Conservation (phyloP, 2,888 invertebrate genomes). For the Spisula solida region DNA sequence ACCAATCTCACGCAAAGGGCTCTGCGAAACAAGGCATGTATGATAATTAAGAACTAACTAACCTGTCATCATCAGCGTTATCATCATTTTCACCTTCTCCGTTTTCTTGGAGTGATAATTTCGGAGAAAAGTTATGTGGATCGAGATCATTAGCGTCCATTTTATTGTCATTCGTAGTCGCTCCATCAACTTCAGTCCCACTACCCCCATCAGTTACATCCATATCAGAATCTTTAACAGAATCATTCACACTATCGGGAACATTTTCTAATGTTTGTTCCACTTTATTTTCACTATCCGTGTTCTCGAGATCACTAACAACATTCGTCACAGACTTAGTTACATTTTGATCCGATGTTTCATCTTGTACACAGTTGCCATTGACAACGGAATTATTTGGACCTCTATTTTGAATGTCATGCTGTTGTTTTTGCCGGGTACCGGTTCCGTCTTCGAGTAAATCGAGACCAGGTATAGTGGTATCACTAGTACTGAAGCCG, state of each 20-base stretch:
- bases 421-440: neutral
- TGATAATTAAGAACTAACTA: neutral
- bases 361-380: constrained; percentile 25
- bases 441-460: constrained; percentile 44
- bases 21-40: too few relatives aligned
- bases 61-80: constrained; percentile 35
- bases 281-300: neutral
- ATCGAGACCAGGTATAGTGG: constrained; percentile 59
- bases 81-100: constrained; percentile 26
- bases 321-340: neutral
- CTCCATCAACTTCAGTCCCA: constrained; percentile 20
- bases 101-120: constrained; percentile 39
- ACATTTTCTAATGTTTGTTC: neutral
- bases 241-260: constrained; percentile 22
- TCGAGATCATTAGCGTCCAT: constrained; percentile 55
- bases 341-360: constrained; percentile 1
- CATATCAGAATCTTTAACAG: neutral
- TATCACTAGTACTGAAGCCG: constrained; percentile 45
- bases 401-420: constrained; percentile 28
- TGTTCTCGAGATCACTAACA: neutral
- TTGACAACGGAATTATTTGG: constrained; percentile 36
- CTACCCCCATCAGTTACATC: constrained; percentile 5
- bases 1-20: too few relatives aligned
- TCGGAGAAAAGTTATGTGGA: constrained; percentile 58
- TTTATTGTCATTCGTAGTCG: constrained; percentile 19